Base-by-base conservation (phyloP, 2,113 vertebrate genomes). In the Cricetomys ansorgei region DNA sequence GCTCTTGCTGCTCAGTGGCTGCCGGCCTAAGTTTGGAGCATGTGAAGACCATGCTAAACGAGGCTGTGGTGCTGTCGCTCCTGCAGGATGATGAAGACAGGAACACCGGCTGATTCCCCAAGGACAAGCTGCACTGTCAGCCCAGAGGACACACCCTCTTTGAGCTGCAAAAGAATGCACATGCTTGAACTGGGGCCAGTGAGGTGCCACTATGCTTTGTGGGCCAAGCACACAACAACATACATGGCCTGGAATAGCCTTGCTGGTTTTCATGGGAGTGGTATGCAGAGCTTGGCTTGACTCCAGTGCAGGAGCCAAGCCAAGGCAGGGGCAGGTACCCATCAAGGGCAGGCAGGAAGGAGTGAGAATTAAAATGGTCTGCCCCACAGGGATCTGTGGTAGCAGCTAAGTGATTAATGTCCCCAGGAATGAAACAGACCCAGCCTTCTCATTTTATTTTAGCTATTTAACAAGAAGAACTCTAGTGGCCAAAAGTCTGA, bases 121-220 rank as follows among this genome's bases (percentile, higher is more conserved):
- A 1, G 13, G 6, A 25, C 3, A 34, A 21, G 25, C 25, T 48
- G 50, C 21, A 34, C 7, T 2, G 19, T 40, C 23, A 55, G 50
- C 1, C 23, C 48, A 0, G 29, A 64, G 50, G 85, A 12, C 75
- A 23, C 9, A 8, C 23, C 16, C 9, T 73, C 27, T 5, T 37
- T 1, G 5, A 45, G 40, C 43, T 19, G 5, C 1, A 2, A 65
- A 57, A 92, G 13, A 37, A 48, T 1, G 5, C 21, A 4, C 0
- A 4, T 34, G 31, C 27, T 19, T 34, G 77, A 48, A 19, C 50
- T 37, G 6, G 1, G 55, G 25, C 27, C 62, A 50, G 64, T 3
- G 43, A 25, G 3, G 0, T 7, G n/a, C 21, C 34, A 59, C 12
- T 34, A 3, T 0, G n/a, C 10, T n/a, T 29, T 5, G 16, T 0